Evolutionary conservation across 2,888 invertebrate species (phyloP).

Genomic region (Melinaea menophilus): DNA sequence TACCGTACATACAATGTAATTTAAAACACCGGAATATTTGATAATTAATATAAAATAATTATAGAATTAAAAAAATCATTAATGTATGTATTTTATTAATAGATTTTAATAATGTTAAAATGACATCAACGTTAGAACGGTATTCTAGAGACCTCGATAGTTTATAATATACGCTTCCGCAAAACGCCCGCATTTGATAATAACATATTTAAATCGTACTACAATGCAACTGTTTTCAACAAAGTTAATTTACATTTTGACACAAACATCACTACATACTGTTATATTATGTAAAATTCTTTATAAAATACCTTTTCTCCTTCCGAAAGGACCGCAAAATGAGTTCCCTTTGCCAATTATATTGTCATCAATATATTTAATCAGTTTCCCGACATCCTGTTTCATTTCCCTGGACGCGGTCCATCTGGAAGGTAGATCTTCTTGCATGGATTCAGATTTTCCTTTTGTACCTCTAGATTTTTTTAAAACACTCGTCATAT

Average conservation of each 20-base stretch:
- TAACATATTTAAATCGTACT: neutral
- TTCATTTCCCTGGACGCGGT: constrained; percentile 65
- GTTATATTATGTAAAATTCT: neutral
- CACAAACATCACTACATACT: neutral
- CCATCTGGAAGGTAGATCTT: constrained; percentile 69
- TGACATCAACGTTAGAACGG: constrained; percentile 1
- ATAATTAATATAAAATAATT: neutral
- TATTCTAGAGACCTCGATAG: constrained; percentile 1
- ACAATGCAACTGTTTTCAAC: neutral
- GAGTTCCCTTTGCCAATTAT: constrained; percentile 88
- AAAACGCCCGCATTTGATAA: neutral
- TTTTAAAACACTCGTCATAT: constrained; percentile 75
- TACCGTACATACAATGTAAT: neutral
- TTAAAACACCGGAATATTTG: neutral
- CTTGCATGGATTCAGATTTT: constrained; percentile 76
- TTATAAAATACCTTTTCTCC: constrained; percentile 82
- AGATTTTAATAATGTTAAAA: neutral
- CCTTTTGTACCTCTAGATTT: constrained; percentile 71
- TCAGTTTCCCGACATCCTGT: constrained; percentile 83
- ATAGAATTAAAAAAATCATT: neutral
- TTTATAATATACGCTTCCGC: neutral
- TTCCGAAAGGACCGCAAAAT: constrained; percentile 89
- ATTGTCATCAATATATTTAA: constrained; percentile 88
- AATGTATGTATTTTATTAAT: neutral
- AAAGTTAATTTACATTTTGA: neutral